Evolutionary conservation across 64 coral and sea anemone species (phyloP), one percentile per base, ranked within the genome.

Genomic region (Trachythela sp.): DNA sequence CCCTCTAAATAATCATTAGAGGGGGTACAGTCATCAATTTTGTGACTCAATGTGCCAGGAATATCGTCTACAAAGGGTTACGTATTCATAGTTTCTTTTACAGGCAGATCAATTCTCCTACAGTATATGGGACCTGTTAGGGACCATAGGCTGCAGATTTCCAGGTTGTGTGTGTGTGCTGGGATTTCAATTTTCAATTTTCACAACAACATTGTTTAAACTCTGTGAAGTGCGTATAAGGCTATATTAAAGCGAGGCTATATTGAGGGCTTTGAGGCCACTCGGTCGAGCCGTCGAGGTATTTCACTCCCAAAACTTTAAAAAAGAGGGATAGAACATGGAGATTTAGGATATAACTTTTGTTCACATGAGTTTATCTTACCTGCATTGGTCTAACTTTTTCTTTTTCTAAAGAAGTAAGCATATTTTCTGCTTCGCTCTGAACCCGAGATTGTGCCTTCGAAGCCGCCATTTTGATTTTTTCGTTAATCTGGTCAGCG

Each of bases 401-500:
- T 37, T 37, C 75, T 80, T 80, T 80, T 18, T 80, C 75, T 35
- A 80, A 38, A 35, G 15, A 29, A 8, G 75, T 39, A 13, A 80
- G 75, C 38, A 80, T 80, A 35, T 37, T 80, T 80, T 80, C 75
- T 9, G 75, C 75, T 39, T 80, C 75, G 18, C 38, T 80, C 31
- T 80, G 75, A 36, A 80, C 75, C 2, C 30, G 30, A 38, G 75
- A 38, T 80, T 80, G 75, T 37, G 75, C 75, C 38, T 80, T 39
- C 3, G 75, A 80, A 39, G 75, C 75, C 75, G 75, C 75, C 75
- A 80, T 80, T 30, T 80, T 80, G 37, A 18, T 80, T 80, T n/a
- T 6, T 64, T n/a, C 26, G 26, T n/a, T n/a, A n/a, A 27, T 27
- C 56, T 2, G 2, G 56, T 64, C 56, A 64, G 56, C 56, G 22